Base-by-base conservation (phyloP, 2,888 invertebrate species). In the Zygogramma bicolorata region DNA sequence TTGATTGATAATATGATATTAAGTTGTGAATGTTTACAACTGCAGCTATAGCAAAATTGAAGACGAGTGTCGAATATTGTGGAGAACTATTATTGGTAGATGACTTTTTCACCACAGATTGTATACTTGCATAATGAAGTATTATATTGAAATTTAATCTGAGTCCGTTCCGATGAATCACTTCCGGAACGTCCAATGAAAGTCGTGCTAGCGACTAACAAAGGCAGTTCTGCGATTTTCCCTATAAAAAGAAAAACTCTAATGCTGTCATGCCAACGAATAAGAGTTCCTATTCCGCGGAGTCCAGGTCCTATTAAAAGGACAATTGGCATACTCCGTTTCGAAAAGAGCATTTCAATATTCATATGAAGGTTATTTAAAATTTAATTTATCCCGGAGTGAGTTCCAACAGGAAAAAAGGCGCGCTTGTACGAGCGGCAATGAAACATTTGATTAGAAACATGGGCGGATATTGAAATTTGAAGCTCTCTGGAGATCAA, bases 401-500 rank as follows among this genome's bases (percentile, higher is more conserved):
- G 38, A 63, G 63, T 29, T 38, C 22, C 40, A 49, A 59, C 31
- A 68, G 34, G 46, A 49, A 60, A 46, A 70, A 70, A 61, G n/a
- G n/a, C n/a, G n/a, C 34, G 38, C 38, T 20, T 34, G 15, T 57
- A 59, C 38, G 42, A 58, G 46, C 22, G 25, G 53, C 68, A 60
- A 38, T 60, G 61, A 53, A 65, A 72, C 60, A 65, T 72, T 65
- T 72, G 68, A 68, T 72, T 68, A 72, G 61, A 38, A 65, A 49
- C 65, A 38, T 53, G n/a, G 60, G 38, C 49, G n/a, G 68, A 38
- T 71, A 70, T 73, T 70, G 70, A 68, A 72, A 70, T 65, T 49
- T 73, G 62, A 70, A 66, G 42, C 57, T 57, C 29, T 58, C 49
- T 65, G 27, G 27, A 77, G 75, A 76, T 79, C 78, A 76, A 78